These are phyloP conservation scores for Diploscapter pachys DNA, from an alignment of 1,140 invertebrate species.

Conservation along the genomic window DNA sequence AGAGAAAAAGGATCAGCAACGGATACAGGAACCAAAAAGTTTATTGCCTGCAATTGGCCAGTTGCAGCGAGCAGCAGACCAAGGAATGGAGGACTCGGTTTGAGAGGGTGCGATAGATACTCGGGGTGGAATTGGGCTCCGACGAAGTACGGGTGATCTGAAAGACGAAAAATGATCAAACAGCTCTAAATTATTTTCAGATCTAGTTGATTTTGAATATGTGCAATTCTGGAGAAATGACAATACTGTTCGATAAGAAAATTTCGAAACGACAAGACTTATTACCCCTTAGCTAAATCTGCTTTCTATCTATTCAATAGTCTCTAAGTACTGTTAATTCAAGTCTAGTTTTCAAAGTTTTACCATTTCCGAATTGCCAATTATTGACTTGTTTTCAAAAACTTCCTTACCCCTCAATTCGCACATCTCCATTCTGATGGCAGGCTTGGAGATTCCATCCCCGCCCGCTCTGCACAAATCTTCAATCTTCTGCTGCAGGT, in stretches of 20 bases:
- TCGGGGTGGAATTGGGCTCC: slow-evolving; percentile 96
- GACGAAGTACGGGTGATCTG: slow-evolving; percentile 83
- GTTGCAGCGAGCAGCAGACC: slow-evolving; percentile 83
- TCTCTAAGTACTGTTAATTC: too few species aligned
- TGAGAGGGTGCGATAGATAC: slow-evolving; percentile 88
- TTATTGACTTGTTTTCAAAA: background rate
- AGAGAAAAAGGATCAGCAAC: background rate
- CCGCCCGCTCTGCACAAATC: slow-evolving; percentile 46
- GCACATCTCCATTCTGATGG: slow-evolving; percentile 77
- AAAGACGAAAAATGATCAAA: slow-evolving; percentile 26
- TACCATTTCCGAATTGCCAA: too few species aligned
- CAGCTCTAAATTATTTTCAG: background rate
- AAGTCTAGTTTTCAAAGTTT: too few species aligned
- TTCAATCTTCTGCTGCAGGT: slow-evolving; percentile 46
- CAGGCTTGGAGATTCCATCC: slow-evolving; percentile 47
- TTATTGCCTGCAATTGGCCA: slow-evolving; percentile 57
- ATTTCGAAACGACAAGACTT: too few species aligned
- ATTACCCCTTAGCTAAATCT: too few species aligned
- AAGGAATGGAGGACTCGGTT: slow-evolving; percentile 89
- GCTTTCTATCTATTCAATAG: too few species aligned
- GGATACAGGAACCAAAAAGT: too few species aligned
- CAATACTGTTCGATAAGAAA: too few species aligned
- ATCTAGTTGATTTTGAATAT: too few species aligned
- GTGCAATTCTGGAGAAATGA: too few species aligned
- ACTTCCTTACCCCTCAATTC: slow-evolving; percentile 60